Percentiles rank a stretch among this genome's conserved stretches.
Evolutionary conservation across 2,888 invertebrate genomes (phyloP).

Genomic region (Liopterus haemorrhoidalis): DNA sequence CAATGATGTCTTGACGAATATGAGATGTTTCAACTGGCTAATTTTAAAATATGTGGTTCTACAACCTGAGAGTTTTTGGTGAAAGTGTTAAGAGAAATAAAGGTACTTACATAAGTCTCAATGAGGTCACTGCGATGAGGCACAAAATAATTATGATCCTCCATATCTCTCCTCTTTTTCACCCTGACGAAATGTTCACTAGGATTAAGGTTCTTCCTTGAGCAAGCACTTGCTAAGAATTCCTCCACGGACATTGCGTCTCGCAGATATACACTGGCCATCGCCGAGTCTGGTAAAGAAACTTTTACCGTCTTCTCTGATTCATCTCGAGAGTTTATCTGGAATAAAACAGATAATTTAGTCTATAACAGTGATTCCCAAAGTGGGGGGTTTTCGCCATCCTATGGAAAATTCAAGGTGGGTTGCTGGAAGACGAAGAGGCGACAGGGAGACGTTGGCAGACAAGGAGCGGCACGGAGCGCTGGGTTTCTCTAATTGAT

Average conservation of each 20-base stretch:
- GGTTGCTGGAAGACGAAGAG: neutral
- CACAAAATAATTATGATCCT: slow-evolving; percentile 93
- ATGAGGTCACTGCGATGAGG: slow-evolving; percentile 91
- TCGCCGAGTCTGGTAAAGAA: slow-evolving; percentile 77
- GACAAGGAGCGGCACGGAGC: too few relatives aligned
- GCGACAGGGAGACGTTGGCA: neutral
- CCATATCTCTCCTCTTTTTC: slow-evolving; percentile 90
- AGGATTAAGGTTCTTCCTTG: slow-evolving; percentile 84
- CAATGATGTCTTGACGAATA: too few relatives aligned
- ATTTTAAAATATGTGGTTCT: too few relatives aligned
- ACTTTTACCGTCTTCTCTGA: slow-evolving; percentile 85
- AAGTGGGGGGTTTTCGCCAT: too few relatives aligned
- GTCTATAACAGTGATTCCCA: neutral
- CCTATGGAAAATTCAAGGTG: too few relatives aligned
- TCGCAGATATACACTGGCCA: slow-evolving; percentile 77
- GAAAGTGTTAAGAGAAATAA: neutral
- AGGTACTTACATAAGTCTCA: slow-evolving; percentile 82
- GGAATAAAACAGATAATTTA: slow-evolving; percentile 43
- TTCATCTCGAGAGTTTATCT: slow-evolving; percentile 82
- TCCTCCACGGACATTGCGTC: slow-evolving; percentile 95
- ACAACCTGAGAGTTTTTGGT: too few relatives aligned
- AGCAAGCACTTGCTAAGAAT: slow-evolving; percentile 87
- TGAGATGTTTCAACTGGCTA: too few relatives aligned
- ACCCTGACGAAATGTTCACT: slow-evolving; percentile 95
- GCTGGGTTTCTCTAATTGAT: too few relatives aligned